Percentiles rank a stretch among this genome's conserved stretches.
These are phyloP conservation scores for Danio kyathit DNA, from an alignment of 2,797 vertebrate species.

Conservation along the genomic window DNA sequence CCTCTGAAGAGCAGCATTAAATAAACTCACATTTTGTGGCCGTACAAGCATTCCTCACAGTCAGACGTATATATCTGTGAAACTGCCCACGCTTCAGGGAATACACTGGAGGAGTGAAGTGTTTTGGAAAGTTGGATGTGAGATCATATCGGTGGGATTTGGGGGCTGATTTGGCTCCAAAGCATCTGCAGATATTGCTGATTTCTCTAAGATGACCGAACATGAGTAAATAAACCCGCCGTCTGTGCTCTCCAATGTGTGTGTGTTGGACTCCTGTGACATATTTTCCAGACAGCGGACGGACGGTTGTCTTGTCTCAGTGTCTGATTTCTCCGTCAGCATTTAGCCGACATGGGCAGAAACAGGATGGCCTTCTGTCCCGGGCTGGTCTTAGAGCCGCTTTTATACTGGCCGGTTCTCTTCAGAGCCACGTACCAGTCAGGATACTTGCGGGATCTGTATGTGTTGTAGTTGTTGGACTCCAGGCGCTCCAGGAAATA, in stretches of 20 bases:
- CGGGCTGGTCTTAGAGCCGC: slow-evolving; percentile 90
- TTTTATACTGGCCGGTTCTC: slow-evolving; percentile 95
- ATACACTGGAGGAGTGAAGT: not conserved
- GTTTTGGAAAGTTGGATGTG: slow-evolving; percentile 3
- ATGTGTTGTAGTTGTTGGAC: slow-evolving; percentile 99
- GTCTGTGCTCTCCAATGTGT: not conserved
- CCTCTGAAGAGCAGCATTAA: slow-evolving; percentile 58
- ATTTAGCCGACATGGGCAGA: slow-evolving; percentile 92
- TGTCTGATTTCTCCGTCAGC: slow-evolving; percentile 35
- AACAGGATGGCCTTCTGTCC: slow-evolving; percentile 99
- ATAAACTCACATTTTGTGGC: slow-evolving; percentile 65
- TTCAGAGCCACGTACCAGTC: slow-evolving; percentile 98
- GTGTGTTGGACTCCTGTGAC: not conserved
- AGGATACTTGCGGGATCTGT: slow-evolving; percentile 93
- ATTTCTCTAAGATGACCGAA: not conserved
- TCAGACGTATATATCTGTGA: not conserved
- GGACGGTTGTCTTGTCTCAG: too few relatives aligned
- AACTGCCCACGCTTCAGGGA: not conserved
- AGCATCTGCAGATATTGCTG: not conserved
- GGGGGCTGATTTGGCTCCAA: not conserved
- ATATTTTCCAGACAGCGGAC: not conserved
- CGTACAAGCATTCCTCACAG: slow-evolving; percentile 22
- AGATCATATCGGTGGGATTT: not conserved
- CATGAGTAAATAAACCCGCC: not conserved
- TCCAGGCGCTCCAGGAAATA: slow-evolving; percentile 95